Conservation (phyloP, 2,888 invertebrate species). For the Baccha elongata region DNA sequence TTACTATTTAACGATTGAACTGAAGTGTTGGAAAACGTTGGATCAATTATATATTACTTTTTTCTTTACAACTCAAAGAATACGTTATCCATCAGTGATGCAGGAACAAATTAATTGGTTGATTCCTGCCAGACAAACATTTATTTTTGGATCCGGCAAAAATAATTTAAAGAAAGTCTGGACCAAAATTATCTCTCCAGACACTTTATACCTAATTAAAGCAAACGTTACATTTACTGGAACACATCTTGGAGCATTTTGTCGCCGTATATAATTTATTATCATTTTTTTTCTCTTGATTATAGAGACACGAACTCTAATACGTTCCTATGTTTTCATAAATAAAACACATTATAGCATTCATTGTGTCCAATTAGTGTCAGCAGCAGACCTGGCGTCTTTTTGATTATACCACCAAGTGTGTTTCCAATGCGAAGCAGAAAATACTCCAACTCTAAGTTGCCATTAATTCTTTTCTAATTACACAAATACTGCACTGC, state of each 20-base stretch:
- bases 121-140: no score
- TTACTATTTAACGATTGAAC: no score
- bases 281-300: conserved; percentile 1
- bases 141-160: background rate
- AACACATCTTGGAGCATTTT: background rate
- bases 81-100: no score
- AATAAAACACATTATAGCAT: conserved; percentile 8
- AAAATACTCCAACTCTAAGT: conserved; percentile 9
- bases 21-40: no score
- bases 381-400: conserved; percentile 51
- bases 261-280: conserved; percentile 5
- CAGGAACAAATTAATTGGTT: background rate
- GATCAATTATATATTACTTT: no score
- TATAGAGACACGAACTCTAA: background rate
- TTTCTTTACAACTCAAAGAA: no score
- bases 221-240: conserved; percentile 7
- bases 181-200: background rate
- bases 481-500: background rate
- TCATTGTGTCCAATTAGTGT: conserved; percentile 52
- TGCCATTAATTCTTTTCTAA: conserved; percentile 17
- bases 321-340: background rate
- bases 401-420: conserved; percentile 53
- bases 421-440: conserved; percentile 24
- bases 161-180: background rate
- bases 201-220: conserved; percentile 47